These are phyloP conservation scores for Eueremaeus valkanovi DNA, from an alignment of 2,888 invertebrate species.

Conservation along the genomic window DNA sequence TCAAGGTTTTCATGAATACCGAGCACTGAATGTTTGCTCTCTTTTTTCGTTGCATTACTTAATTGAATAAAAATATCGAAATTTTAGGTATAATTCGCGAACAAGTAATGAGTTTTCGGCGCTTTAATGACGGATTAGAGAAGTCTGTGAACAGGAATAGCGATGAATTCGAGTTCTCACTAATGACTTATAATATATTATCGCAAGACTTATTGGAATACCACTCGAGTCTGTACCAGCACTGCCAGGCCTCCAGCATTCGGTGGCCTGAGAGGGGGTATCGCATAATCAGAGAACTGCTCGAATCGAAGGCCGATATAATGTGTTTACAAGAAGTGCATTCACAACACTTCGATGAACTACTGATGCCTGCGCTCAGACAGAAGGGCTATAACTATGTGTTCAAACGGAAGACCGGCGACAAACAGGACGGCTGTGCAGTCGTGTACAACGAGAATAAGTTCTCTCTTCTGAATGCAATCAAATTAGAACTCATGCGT, in stretches of 20 bases:
- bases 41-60: too few species aligned
- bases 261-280: slow-evolving; percentile 66
- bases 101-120: background rate
- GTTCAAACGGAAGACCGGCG: slow-evolving; percentile 77
- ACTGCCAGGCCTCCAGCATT: slow-evolving; percentile 60
- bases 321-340: slow-evolving; percentile 89
- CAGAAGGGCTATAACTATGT: slow-evolving; percentile 65
- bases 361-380: slow-evolving; percentile 57
- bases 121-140: background rate
- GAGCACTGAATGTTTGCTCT: too few species aligned
- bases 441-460: slow-evolving; percentile 69
- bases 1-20: too few species aligned
- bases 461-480: slow-evolving; percentile 64
- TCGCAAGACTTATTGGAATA: slow-evolving; percentile 73
- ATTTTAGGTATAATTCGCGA: background rate
- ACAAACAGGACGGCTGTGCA: slow-evolving; percentile 81
- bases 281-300: slow-evolving; percentile 60
- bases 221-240: slow-evolving; percentile 68
- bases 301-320: slow-evolving; percentile 61
- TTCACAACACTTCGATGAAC: slow-evolving; percentile 63
- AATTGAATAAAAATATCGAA: too few species aligned
- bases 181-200: slow-evolving; percentile 82
- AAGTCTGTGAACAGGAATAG: background rate
- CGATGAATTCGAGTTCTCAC: slow-evolving; percentile 56
- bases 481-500: slow-evolving; percentile 66